phyloP scores from a whole-genome alignment of 2,797 vertebrate genomes.

The Eremophila alpestris region DNA sequence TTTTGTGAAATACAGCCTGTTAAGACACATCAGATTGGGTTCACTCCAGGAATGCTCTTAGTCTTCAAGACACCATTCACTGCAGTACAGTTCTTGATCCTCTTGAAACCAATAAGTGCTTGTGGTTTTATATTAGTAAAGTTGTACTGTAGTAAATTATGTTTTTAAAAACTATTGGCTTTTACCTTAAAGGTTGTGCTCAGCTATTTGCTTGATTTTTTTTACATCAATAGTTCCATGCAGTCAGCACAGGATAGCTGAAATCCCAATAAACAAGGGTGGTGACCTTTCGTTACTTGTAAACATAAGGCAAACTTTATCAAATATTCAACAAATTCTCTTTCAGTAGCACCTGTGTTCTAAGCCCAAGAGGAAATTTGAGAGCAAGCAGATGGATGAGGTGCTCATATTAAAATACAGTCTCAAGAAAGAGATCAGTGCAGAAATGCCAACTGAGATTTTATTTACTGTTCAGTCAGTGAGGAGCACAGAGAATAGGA shows the following conservation, averaged over 20 bases:
- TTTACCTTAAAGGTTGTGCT: constrained; percentile 51
- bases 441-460: constrained; percentile 45
- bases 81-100: background rate
- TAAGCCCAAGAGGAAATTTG: constrained; percentile 39
- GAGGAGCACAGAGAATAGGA: background rate
- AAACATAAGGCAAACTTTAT: constrained; percentile 61
- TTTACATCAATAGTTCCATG: background rate
- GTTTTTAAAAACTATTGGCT: constrained; percentile 1
- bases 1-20: background rate
- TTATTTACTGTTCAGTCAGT: constrained; percentile 43
- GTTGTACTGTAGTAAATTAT: background rate
- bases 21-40: background rate
- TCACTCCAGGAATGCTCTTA: background rate
- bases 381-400: constrained; percentile 64
- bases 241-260: constrained; percentile 7
- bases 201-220: constrained; percentile 9
- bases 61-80: background rate
- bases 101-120: background rate
- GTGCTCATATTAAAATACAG: constrained; percentile 42
- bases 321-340: constrained; percentile 60
- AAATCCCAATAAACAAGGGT: constrained; percentile 54
- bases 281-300: constrained; percentile 55
- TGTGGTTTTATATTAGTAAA: background rate
- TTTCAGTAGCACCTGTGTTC: constrained; percentile 45
- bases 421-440: constrained; percentile 38